Evolutionary conservation across 2,888 invertebrate genomes (phyloP).

Genomic region (Eutolmus rufibarbis): DNA sequence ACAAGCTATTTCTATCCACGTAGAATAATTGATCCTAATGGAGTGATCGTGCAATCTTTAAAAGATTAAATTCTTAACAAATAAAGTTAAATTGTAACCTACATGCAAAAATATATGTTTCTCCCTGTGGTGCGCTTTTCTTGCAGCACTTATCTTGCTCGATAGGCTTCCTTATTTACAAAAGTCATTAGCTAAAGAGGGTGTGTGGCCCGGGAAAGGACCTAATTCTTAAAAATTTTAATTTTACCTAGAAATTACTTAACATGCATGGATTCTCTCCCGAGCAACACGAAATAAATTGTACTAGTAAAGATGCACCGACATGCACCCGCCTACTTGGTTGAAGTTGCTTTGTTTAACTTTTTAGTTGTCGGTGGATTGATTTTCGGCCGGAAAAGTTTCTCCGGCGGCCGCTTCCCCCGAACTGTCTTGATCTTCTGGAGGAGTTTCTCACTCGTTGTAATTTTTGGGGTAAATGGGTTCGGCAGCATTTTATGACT

Average conservation of each 20-base stretch:
- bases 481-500: not conserved
- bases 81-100: not conserved
- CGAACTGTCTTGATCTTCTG: not conserved
- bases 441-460: not conserved
- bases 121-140: not conserved
- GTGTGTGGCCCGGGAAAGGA: not conserved
- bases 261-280: not conserved
- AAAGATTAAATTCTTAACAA: not conserved
- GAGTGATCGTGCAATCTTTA: not conserved
- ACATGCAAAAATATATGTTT: not conserved
- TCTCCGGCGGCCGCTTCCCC: not conserved
- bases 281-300: not conserved
- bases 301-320: not conserved
- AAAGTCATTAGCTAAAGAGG: not conserved
- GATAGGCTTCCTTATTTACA: not conserved
- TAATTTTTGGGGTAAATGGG: not conserved
- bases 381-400: constrained; percentile 38
- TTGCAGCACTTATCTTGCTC: not conserved
- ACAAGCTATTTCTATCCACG: not conserved
- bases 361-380: constrained; percentile 29
- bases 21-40: not conserved
- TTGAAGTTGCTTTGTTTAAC: not conserved
- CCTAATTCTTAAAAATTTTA: not conserved
- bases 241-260: not conserved
- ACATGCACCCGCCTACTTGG: not conserved